Evolutionary conservation across 2,113 vertebrate species (phyloP).

Genomic region (Myodes glareolus): DNA sequence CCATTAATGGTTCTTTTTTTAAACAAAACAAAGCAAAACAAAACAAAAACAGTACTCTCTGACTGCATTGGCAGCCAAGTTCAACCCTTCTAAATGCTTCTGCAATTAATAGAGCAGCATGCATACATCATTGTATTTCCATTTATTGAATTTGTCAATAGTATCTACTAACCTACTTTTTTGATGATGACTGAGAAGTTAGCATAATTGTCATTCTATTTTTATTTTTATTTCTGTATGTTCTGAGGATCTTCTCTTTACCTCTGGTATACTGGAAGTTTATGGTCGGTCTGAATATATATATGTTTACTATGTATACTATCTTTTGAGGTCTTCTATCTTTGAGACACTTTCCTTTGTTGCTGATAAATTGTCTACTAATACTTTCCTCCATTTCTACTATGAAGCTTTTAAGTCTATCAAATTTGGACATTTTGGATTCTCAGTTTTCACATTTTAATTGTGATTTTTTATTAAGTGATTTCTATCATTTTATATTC

Average conservation of each 20-base stretch:
- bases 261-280: constrained; percentile 29
- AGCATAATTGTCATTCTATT: constrained; percentile 26
- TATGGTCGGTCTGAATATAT: not conserved
- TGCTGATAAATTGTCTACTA: constrained; percentile 50
- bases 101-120: not conserved
- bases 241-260: constrained; percentile 38
- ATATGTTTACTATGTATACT: not conserved
- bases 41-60: not conserved
- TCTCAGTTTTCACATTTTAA: constrained; percentile 15
- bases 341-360: constrained; percentile 12
- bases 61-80: not conserved
- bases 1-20: not conserved
- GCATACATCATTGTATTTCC: not conserved
- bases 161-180: constrained; percentile 25
- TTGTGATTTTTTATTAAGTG: constrained; percentile 1
- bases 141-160: constrained; percentile 48
- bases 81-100: not conserved
- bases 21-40: too few species aligned
- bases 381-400: constrained; percentile 22
- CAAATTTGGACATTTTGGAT: constrained; percentile 21
- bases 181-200: constrained; percentile 43
- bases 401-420: constrained; percentile 15
- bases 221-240: constrained; percentile 9
- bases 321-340: not conserved
- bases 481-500: constrained; percentile 25